Conservation (phyloP, 2,113 vertebrate genomes). For the Ranitomeya imitator region DNA sequence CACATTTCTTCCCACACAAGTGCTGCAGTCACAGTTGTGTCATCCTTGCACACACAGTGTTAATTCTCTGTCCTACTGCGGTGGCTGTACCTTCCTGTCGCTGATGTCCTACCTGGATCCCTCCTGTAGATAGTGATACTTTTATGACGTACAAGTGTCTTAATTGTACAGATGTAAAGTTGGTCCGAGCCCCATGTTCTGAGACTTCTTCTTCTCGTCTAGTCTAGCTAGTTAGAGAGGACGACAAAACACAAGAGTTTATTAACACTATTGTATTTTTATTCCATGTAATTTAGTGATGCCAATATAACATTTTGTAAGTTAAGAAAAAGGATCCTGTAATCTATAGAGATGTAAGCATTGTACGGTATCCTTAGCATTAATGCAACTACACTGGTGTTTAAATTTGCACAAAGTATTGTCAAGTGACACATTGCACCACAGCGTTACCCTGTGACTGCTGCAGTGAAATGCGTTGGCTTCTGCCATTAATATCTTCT, state of each 20-base stretch:
- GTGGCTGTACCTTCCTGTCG: slow-evolving; percentile 70
- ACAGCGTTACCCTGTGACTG: slow-evolving; percentile 78
- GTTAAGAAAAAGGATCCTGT: slow-evolving; percentile 72
- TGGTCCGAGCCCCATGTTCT: slow-evolving; percentile 62
- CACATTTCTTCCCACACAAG: slow-evolving; percentile 79
- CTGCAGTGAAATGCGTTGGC: slow-evolving; percentile 68
- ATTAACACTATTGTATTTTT: slow-evolving; percentile 82
- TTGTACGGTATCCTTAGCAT: slow-evolving; percentile 78
- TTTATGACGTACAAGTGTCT: slow-evolving; percentile 78
- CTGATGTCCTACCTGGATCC: slow-evolving; percentile 77
- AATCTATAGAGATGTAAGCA: slow-evolving; percentile 72
- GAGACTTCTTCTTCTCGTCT: not conserved
- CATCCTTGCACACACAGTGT: slow-evolving; percentile 96
- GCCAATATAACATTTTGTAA: slow-evolving; percentile 74
- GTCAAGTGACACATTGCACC: slow-evolving; percentile 78
- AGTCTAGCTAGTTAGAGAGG: slow-evolving; percentile 3
- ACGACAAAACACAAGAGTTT: slow-evolving; percentile 64
- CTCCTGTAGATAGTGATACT: slow-evolving; percentile 83
- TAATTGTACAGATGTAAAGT: slow-evolving; percentile 84
- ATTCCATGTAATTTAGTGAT: slow-evolving; percentile 78
- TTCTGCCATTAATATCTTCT: slow-evolving; percentile 64
- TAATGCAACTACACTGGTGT: slow-evolving; percentile 92
- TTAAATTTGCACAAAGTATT: slow-evolving; percentile 88
- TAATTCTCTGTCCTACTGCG: slow-evolving; percentile 65
- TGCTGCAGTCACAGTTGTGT: slow-evolving; percentile 90